Conservation (phyloP, 1,140 invertebrate genomes). For the Agrypnia vestita region DNA sequence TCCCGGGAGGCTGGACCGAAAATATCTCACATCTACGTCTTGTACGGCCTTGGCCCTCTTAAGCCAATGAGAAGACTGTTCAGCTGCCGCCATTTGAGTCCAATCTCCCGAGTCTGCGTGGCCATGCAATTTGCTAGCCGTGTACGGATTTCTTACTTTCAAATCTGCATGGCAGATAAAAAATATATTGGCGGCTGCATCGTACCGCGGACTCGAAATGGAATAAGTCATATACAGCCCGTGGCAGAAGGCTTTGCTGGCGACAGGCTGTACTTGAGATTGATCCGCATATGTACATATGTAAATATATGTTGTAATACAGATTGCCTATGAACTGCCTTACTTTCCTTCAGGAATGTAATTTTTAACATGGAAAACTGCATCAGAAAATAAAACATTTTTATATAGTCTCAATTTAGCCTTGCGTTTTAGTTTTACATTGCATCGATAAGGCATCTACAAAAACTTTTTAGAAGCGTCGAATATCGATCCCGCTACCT, state of each 20-base stretch:
- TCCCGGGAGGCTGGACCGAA: no score
- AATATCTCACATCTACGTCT: neutral
- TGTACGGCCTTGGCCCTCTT: slow-evolving; percentile 13
- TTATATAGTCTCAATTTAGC: no score
- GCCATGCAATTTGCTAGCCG: slow-evolving; percentile 6
- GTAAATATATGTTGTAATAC: no score
- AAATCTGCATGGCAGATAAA: slow-evolving; percentile 14
- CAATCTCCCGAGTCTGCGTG: neutral
- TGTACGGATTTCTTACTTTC: slow-evolving; percentile 21
- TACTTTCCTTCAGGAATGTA: no score
- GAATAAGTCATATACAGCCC: neutral
- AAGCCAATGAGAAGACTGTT: neutral
- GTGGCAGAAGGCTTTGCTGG: neutral
- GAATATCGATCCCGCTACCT: no score
- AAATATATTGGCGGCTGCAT: neutral
- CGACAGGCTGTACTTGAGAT: slow-evolving; percentile 11
- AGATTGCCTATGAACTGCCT: no score
- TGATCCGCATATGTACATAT: neutral
- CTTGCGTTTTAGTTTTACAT: no score
- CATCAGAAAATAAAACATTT: no score
- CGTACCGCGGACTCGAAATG: neutral
- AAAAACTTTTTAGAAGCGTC: no score
- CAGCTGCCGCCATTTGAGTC: neutral
- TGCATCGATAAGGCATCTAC: no score
- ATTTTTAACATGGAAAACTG: no score